Evolutionary conservation across 2,113 vertebrate species (phyloP).

Genomic region (Sylvietta virens): DNA sequence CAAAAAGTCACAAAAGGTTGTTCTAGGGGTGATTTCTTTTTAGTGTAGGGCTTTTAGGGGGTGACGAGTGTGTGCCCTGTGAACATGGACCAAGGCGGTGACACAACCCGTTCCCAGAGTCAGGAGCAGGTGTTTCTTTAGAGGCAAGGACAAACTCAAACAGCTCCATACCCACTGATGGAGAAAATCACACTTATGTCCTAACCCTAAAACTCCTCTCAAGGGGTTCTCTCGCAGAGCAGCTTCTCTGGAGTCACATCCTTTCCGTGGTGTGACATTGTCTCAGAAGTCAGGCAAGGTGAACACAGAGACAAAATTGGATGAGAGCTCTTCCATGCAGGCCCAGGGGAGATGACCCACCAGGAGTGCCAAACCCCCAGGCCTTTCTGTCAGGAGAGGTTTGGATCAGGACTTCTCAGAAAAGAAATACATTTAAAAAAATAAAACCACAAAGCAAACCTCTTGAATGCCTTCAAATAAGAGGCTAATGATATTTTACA

Average conservation of each 20-base stretch:
- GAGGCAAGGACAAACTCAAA: background rate
- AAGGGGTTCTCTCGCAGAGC: background rate
- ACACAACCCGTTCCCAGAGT: rapidly evolving
- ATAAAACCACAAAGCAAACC: background rate
- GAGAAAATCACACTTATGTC: background rate
- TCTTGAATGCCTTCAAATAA: background rate
- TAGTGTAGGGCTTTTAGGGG: background rate
- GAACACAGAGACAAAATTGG: background rate
- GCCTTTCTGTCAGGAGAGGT: background rate
- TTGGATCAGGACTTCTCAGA: background rate
- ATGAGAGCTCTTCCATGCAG: background rate
- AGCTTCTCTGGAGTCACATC: background rate
- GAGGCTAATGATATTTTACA: background rate
- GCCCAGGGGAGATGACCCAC: background rate
- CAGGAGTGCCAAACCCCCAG: background rate
- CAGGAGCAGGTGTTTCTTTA: background rate
- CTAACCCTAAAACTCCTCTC: background rate
- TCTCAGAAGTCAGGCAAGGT: background rate
- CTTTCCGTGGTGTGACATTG: background rate
- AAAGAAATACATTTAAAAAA: background rate
- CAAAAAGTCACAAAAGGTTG: background rate
- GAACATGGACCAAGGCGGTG: background rate
- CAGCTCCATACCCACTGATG: background rate
- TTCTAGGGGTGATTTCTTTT: background rate
- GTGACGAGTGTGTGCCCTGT: background rate